A percentile compares a stretch with the other conserved stretches of the same genome.
Evolutionary conservation across 2,888 invertebrate species (phyloP).

Genomic region (Galeruca laticollis): DNA sequence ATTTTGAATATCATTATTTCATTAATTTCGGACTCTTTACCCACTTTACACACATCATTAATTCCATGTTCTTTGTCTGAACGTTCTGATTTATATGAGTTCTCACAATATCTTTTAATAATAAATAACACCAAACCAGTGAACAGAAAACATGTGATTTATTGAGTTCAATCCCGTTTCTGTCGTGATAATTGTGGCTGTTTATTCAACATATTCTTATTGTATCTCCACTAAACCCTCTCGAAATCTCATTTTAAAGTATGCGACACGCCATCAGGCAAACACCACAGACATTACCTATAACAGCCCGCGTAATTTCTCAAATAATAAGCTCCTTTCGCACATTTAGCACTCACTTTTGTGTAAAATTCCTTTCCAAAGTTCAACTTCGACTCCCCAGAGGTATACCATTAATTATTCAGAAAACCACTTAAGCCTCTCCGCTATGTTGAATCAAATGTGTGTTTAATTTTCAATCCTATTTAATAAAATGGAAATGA

Average conservation of each 20-base stretch:
- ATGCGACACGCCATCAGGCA: constrained; percentile 27
- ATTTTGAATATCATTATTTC: too few species aligned
- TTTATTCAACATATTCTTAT: background rate
- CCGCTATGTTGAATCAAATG: constrained; percentile 36
- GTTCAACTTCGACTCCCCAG: constrained; percentile 20
- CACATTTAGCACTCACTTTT: constrained; percentile 32
- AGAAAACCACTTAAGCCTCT: constrained; percentile 37
- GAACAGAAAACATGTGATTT: background rate
- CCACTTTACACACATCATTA: too few species aligned
- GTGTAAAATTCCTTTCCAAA: constrained; percentile 26
- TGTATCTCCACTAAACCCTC: background rate
- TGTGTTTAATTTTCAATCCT: constrained; percentile 38
- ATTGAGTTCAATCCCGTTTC: background rate
- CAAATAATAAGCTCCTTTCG: constrained; percentile 33
- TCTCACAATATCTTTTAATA: background rate
- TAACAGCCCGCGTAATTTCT: constrained; percentile 32
- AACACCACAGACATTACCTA: constrained; percentile 30
- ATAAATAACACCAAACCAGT: background rate
- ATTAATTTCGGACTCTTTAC: too few species aligned
- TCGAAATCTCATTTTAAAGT: constrained; percentile 1
- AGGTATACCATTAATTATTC: constrained; percentile 38
- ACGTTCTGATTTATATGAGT: too few species aligned
- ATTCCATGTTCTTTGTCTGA: too few species aligned
- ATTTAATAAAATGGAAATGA: constrained; percentile 40
- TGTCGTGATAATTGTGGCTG: background rate